Evolutionary conservation across 2,113 vertebrate species (phyloP).

Genomic region (Atrichornis clamosus): DNA sequence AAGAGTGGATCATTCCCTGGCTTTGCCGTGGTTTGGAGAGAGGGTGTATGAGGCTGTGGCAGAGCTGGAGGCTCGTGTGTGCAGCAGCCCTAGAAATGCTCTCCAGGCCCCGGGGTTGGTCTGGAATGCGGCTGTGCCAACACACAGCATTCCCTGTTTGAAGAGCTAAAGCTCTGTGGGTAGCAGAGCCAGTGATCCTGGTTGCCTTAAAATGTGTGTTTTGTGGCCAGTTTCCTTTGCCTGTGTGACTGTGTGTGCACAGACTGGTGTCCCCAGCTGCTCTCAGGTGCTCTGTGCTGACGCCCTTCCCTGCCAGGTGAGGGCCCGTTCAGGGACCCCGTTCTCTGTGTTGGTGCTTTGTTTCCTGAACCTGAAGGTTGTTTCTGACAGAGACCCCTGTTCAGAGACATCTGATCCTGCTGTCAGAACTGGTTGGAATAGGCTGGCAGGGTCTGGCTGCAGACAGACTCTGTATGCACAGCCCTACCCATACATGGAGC

Average conservation of each 20-base stretch:
- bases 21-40: background rate
- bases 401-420: background rate
- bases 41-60: background rate
- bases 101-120: background rate
- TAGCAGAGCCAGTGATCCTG: background rate
- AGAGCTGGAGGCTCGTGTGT: background rate
- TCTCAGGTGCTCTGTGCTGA: background rate
- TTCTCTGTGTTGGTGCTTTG: background rate
- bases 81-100: background rate
- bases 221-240: background rate
- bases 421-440: background rate
- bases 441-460: background rate
- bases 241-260: rapidly evolving
- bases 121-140: rapidly evolving
- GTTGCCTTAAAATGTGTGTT: background rate
- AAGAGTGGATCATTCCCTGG: rapidly evolving
- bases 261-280: background rate
- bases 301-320: rapidly evolving
- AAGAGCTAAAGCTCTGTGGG: background rate
- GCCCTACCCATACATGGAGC: background rate
- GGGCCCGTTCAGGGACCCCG: rapidly evolving
- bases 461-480: background rate
- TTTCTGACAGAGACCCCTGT: background rate
- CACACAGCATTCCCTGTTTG: background rate
- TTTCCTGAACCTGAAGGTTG: background rate